Evolutionary conservation across 2,113 vertebrate genomes (phyloP).

Genomic region (Pteronura brasiliensis): DNA sequence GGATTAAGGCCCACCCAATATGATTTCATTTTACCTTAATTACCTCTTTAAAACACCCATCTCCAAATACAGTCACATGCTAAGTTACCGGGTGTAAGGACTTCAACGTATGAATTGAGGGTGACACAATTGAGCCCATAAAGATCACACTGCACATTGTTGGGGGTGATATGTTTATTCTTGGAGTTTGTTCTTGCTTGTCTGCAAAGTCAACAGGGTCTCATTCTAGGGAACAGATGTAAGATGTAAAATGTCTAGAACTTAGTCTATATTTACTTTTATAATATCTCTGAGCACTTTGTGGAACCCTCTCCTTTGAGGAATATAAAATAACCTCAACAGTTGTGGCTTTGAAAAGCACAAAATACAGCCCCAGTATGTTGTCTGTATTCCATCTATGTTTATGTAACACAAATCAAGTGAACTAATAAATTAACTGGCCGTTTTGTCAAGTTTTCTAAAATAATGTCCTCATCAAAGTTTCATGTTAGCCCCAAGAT

Average conservation of each 20-base stretch:
- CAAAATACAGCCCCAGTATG: not conserved
- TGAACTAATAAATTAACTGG: conserved; percentile 19
- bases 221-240: not conserved
- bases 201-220: not conserved
- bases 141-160: not conserved
- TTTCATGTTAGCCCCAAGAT: not conserved
- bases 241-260: not conserved
- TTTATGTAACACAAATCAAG: conserved; percentile 27
- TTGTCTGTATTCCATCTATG: not conserved
- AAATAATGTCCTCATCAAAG: not conserved
- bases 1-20: not conserved
- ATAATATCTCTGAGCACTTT: conserved; percentile 1
- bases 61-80: not conserved
- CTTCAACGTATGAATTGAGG: not conserved
- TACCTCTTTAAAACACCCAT: not conserved
- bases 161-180: not conserved
- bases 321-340: not conserved
- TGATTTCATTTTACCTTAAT: not conserved
- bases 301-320: not conserved
- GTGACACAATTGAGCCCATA: not conserved
- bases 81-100: not conserved
- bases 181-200: not conserved
- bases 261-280: not conserved
- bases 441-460: conserved; percentile 3
- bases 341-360: not conserved